Percentiles rank a stretch among this genome's conserved stretches.
phyloP scores from a whole-genome alignment of 37 sponge, comb jelly and placozoan species.

The Cliona cf. orientalis region DNA sequence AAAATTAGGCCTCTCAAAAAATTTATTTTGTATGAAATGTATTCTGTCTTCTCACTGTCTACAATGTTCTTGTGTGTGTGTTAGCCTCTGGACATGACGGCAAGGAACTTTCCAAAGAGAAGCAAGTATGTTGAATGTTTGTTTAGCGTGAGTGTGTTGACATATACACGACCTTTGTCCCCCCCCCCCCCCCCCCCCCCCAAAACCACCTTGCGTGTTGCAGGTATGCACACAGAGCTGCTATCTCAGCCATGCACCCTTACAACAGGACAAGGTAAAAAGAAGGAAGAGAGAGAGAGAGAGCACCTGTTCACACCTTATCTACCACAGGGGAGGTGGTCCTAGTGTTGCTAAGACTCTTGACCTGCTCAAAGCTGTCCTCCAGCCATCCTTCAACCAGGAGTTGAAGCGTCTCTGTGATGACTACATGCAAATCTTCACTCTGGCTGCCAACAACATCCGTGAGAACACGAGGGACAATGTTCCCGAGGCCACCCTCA shows the following conservation, averaged over 20 bases:
- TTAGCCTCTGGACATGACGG: slow-evolving; percentile 78
- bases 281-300: neutral
- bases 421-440: slow-evolving; percentile 64
- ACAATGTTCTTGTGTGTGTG: too few species aligned
- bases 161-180: neutral
- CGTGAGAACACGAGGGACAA: slow-evolving; percentile 70
- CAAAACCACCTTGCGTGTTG: neutral
- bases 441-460: slow-evolving; percentile 69
- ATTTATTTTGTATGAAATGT: too few species aligned
- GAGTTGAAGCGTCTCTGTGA: slow-evolving; percentile 74
- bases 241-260: slow-evolving; percentile 80
- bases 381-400: slow-evolving; percentile 81
- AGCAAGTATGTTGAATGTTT: slow-evolving; percentile 82
- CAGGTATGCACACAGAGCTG: slow-evolving; percentile 76
- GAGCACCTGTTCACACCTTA: neutral
- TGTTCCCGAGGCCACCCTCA: slow-evolving; percentile 58
- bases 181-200: neutral
- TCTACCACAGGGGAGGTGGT: slow-evolving; percentile 44
- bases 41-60: neutral
- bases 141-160: neutral
- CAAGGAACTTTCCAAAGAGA: slow-evolving; percentile 73
- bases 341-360: slow-evolving; percentile 72
- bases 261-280: slow-evolving; percentile 72
- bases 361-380: slow-evolving; percentile 74
- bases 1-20: too few species aligned